phyloP scores from a whole-genome alignment of 2,888 invertebrate species.

The Andrena flavipes region DNA sequence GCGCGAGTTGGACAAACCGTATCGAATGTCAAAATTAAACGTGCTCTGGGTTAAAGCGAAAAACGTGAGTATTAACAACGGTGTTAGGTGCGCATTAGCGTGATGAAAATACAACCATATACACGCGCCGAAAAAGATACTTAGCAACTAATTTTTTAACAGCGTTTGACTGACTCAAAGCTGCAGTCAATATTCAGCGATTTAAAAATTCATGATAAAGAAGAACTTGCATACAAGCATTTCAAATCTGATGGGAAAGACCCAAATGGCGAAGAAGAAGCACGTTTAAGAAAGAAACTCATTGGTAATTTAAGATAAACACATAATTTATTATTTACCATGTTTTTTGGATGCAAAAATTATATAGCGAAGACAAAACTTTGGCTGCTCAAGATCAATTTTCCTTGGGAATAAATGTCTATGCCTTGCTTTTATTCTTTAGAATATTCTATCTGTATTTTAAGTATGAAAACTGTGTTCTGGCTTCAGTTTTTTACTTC shows the following conservation, averaged over 20 bases:
- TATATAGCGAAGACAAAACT: not conserved
- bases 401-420: no score
- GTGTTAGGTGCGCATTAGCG: not conserved
- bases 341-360: not conserved
- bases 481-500: no score
- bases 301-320: constrained; percentile 85
- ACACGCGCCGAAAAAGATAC: not conserved
- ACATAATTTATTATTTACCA: not conserved
- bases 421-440: no score
- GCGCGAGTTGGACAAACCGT: constrained; percentile 92
- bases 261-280: constrained; percentile 94
- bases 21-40: constrained; percentile 96
- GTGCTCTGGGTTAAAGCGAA: constrained; percentile 95
- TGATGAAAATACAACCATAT: not conserved
- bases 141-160: constrained; percentile 62
- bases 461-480: no score
- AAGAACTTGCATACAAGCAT: constrained; percentile 94
- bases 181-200: constrained; percentile 95
- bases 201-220: constrained; percentile 96
- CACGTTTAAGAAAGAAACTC: constrained; percentile 91
- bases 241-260: constrained; percentile 93
- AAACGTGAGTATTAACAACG: constrained; percentile 87
- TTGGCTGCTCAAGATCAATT: no score
- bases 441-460: no score
- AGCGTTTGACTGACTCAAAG: constrained; percentile 94